Evolutionary conservation across 2,113 vertebrate genomes (phyloP).

Genomic region (Mus pahari): DNA sequence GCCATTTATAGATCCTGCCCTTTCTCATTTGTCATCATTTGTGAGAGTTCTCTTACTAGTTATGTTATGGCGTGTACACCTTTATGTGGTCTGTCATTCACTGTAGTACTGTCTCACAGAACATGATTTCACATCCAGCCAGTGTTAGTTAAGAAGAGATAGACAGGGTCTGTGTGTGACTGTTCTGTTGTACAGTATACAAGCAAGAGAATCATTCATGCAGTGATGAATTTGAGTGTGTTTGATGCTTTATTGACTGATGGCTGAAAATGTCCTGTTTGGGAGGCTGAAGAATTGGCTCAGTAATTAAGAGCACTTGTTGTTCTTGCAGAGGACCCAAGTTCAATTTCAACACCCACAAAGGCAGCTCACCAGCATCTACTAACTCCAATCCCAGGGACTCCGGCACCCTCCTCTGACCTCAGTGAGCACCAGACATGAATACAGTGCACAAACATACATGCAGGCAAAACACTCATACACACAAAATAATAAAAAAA

Average conservation of each 20-base stretch:
- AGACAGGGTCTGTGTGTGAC: background rate
- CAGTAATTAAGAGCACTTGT: background rate
- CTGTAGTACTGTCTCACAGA: background rate
- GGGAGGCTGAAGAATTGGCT: background rate
- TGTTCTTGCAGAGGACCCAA: background rate
- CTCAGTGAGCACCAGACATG: background rate
- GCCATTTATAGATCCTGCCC: background rate
- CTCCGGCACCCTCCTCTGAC: background rate
- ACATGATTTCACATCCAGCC: background rate
- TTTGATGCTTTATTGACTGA: background rate
- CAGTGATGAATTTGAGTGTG: background rate
- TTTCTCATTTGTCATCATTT: background rate
- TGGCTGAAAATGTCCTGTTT: background rate
- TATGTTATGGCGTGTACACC: background rate
- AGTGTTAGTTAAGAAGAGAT: background rate
- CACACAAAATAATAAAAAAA: background rate
- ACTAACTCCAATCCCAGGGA: background rate
- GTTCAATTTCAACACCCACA: too few relatives aligned
- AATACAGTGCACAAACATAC: background rate
- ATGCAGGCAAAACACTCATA: background rate
- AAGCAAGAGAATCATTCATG: background rate
- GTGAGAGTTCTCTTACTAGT: slow-evolving; percentile 6
- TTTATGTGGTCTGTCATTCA: background rate
- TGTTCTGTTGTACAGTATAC: background rate
- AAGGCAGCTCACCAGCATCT: background rate